phyloP scores from a whole-genome alignment of 2,888 invertebrate species.

The Endotricha flammealis region DNA sequence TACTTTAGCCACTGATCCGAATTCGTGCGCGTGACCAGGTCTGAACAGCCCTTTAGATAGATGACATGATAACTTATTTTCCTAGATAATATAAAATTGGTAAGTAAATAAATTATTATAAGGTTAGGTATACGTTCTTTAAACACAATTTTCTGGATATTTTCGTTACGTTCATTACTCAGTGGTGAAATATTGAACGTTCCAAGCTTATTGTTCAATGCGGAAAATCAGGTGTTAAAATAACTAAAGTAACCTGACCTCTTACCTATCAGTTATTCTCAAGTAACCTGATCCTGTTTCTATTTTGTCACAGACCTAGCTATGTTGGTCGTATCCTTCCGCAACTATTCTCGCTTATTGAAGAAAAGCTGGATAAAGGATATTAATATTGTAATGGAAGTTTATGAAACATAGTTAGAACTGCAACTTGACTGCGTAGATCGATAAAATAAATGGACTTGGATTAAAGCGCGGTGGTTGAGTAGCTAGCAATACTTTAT shows the following conservation, averaged over 20 bases:
- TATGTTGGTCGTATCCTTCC: slow-evolving; percentile 14
- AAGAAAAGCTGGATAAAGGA: slow-evolving; percentile 19
- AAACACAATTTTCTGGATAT: slow-evolving; percentile 7
- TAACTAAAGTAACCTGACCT: slow-evolving; percentile 13
- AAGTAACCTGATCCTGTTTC: neutral
- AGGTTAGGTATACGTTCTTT: too few species aligned
- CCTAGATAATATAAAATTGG: too few species aligned
- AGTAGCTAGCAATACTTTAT: too few species aligned
- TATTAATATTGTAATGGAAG: slow-evolving; percentile 19
- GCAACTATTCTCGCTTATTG: slow-evolving; percentile 19
- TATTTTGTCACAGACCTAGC: slow-evolving; percentile 15
- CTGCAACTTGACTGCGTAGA: too few species aligned
- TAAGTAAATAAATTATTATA: too few species aligned
- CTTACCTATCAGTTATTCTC: slow-evolving; percentile 5
- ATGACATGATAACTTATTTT: too few species aligned
- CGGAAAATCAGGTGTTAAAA: slow-evolving; percentile 22
- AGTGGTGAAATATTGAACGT: slow-evolving; percentile 20
- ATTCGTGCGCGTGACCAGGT: too few species aligned
- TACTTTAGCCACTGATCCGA: too few species aligned
- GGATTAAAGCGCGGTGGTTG: too few species aligned
- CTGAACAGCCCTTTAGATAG: too few species aligned
- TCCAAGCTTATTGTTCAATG: slow-evolving; percentile 21
- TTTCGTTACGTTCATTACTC: slow-evolving; percentile 16
- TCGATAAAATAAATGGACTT: too few species aligned
- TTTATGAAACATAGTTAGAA: slow-evolving; percentile 6